Evolutionary conservation across 2,797 vertebrate genomes (phyloP), one percentile per base, ranked within the genome.

Genomic region (Nyctibius grandis): DNA sequence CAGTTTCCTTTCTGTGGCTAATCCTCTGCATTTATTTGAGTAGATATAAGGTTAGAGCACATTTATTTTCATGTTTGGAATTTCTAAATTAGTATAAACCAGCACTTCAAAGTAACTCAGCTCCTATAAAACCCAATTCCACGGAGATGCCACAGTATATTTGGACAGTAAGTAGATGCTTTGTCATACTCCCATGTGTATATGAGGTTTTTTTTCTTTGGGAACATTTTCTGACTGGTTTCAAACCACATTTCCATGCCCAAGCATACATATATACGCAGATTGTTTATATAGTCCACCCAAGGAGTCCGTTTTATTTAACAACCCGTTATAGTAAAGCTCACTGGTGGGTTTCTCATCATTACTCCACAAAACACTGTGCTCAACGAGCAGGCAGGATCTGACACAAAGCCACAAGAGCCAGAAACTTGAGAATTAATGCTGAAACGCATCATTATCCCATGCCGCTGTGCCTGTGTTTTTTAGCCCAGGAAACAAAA

Each of bases 61-160:
- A 94, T 73, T 96, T 85, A 95, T 91, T 91, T 85, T 94, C 88
- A 93, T 89, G 79, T 96, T 96, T 95, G 91, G 88, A 96, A 94
- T 95, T 94, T 96, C 85, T 94, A 81, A 95, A 97, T 97, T 95
- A 95, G 70, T 97, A 91, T 95, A 96, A 97, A 94, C 79, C 45
- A 86, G 64, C 56, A 97, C 93, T 97, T 96, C 96, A 97, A 96
- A 96, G 96, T 89, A 91, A 94, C 51, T 76, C 64, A 22, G 53
- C 72, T 95, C 70, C 89, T 91, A 93, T 88, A 97, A 97, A 97
- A 90, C 51, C 63, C 92, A 94, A 28, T 95, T 94, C 91, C 94
- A 91, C 5, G 7, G 96, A 89, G 93, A 95, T 74, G 54, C 85
- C 57, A 56, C 85, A 73, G 85, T 95, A n/a, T 95, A 89, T 96